Conservation (phyloP, 2,797 vertebrate genomes). For the Lindbergichthys nudifrons region DNA sequence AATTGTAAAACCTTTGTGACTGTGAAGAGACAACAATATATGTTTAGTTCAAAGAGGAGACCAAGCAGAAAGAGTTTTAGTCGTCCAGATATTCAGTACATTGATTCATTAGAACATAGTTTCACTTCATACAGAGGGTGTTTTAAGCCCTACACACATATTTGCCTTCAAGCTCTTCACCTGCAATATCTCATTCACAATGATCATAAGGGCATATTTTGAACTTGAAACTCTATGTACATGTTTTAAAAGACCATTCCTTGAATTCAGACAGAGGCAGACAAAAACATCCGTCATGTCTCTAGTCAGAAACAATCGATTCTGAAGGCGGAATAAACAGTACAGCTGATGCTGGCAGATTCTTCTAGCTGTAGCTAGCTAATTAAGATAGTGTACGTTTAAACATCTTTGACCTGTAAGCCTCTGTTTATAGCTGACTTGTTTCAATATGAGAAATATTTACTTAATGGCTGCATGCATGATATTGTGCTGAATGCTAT, state of each 20-base stretch:
- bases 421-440: neutral
- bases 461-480: neutral
- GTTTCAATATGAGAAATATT: neutral
- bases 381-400: neutral
- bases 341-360: neutral
- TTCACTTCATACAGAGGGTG: neutral
- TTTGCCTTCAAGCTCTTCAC: neutral
- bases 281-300: neutral
- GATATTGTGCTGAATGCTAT: neutral
- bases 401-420: neutral
- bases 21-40: neutral
- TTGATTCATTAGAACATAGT: neutral
- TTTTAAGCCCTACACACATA: neutral
- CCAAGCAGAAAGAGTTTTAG: neutral
- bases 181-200: neutral
- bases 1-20: no score
- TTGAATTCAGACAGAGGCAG: conserved; percentile 5
- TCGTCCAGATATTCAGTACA: conserved; percentile 4
- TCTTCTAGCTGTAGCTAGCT: neutral
- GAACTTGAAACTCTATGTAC: neutral
- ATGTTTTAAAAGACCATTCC: neutral
- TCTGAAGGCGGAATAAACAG: neutral
- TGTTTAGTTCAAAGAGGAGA: conserved; percentile 3
- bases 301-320: neutral
- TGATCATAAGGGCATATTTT: conserved; percentile 6